phyloP scores from a whole-genome alignment of 1,140 invertebrate genomes.

The Diabrotica undecimpunctata region DNA sequence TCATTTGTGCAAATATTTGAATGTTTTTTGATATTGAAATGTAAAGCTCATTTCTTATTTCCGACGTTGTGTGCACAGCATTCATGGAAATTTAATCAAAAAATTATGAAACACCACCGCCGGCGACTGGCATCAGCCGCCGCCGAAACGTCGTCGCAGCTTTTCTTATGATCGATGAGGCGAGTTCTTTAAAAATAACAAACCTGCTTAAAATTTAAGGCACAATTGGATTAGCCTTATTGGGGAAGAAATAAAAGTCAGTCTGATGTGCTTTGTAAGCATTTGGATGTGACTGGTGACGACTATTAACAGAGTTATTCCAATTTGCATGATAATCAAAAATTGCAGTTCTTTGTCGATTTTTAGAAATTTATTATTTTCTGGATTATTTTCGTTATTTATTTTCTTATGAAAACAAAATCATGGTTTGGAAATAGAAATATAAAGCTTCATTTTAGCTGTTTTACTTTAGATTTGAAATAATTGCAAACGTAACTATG shows the following conservation, averaged over 20 bases:
- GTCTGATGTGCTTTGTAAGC: background rate
- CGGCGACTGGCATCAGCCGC: background rate
- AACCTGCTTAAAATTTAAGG: constrained; percentile 16
- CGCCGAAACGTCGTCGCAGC: constrained; percentile 16
- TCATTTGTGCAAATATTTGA: constrained; percentile 50
- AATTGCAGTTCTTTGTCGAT: too few species aligned
- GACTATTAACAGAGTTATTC: background rate
- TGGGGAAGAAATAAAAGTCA: constrained; percentile 6
- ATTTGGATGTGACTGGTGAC: background rate
- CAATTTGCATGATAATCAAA: too few species aligned
- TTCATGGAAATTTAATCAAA: constrained; percentile 47
- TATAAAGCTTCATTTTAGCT: too few species aligned
- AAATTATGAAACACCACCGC: constrained; percentile 44
- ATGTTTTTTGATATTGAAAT: constrained; percentile 48
- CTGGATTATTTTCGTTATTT: too few species aligned
- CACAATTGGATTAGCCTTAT: constrained; percentile 18
- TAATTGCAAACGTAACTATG: too few species aligned
- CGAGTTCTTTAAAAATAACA: constrained; percentile 23
- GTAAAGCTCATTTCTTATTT: constrained; percentile 44
- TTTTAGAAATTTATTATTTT: too few species aligned
- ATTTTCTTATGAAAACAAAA: too few species aligned
- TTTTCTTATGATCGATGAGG: constrained; percentile 32
- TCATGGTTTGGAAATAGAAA: too few species aligned
- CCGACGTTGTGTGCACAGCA: constrained; percentile 39
- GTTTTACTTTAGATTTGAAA: too few species aligned